Evolutionary conservation across 2,797 vertebrate species (phyloP), one percentile per base, ranked within the genome.

Genomic region (Urosaurus nigricauda): DNA sequence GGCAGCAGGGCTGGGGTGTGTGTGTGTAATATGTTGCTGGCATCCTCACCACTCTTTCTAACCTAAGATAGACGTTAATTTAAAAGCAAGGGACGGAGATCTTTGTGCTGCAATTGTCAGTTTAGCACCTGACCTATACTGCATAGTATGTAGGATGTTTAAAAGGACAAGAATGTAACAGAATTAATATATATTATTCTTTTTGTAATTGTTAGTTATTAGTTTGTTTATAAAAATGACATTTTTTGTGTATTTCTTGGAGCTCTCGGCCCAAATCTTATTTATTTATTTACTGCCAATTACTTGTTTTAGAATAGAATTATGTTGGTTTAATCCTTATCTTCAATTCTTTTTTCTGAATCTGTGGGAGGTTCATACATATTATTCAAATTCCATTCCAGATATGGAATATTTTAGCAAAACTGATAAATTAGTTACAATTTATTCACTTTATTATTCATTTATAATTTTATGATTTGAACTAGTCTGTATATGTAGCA

Each of bases 391-490:
- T 43, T 43, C 43, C 43, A 43, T 43, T 43, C 43, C 2, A 43
- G n/a, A 60, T 74, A 75, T 60, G 9, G 12, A 14, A 56, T 83
- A 53, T 12, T 8, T 40, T 32, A 88, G 70, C 5, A 65, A 43
- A 43, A 79, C 35, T 21, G 43, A 29, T 56, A 68, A 56, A 78
- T 40, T 19, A 68, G 53, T 37, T 17, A 35, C 21, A 63, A 70
- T 65, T 73, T 58, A 88, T 71, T 71, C 77, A 56, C 68, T 68
- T 58, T 14, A 58, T 77, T 88, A 79, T 29, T 58, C 77, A 82
- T 9, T 70, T 73, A 70, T 80, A 89, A 88, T n/a, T 13, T 85
- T 74, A 53, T 47, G 84, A 78, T 77, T 88, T 87, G 90, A 81
- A 70, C 58, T 71, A 83, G 32, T 93, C 65, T 8, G 79, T 88